Conservation (phyloP, 1,140 invertebrate species). For the Drosophila prosaltans region DNA sequence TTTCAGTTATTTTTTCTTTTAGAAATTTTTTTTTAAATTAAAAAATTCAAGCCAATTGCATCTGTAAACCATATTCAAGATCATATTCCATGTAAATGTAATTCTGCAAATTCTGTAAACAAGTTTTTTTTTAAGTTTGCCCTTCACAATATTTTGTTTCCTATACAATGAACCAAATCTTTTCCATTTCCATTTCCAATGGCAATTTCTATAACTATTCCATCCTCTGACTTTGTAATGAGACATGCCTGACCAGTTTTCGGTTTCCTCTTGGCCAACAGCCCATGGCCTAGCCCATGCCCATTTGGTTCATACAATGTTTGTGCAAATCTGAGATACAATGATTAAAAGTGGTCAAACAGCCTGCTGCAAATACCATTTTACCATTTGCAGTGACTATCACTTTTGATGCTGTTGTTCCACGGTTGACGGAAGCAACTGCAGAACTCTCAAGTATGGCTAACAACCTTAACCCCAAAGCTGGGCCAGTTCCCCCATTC, state of each 20-base stretch:
- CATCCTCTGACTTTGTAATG: not conserved
- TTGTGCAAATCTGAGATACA: slow-evolving; percentile 44
- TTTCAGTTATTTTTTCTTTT: no score
- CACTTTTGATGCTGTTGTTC: slow-evolving; percentile 24
- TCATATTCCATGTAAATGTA: no score
- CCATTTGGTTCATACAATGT: slow-evolving; percentile 37
- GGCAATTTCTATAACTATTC: slow-evolving; percentile 14
- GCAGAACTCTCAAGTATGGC: slow-evolving; percentile 71
- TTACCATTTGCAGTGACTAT: slow-evolving; percentile 2
- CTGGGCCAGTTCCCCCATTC: slow-evolving; percentile 49
- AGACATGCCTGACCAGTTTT: slow-evolving; percentile 60
- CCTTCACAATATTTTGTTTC: not conserved
- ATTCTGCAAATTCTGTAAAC: no score
- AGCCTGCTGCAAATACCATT: slow-evolving; percentile 36
- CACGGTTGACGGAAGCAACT: slow-evolving; percentile 66
- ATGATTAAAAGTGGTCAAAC: slow-evolving; percentile 69
- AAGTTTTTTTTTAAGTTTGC: no score
- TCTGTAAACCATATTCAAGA: no score
- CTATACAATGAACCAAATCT: slow-evolving; percentile 2
- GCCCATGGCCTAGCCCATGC: slow-evolving; percentile 13
- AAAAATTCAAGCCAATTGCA: no score
- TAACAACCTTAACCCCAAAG: slow-evolving; percentile 78
- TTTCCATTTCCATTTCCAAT: slow-evolving; percentile 1
- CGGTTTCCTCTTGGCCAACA: slow-evolving; percentile 17
- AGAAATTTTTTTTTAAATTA: no score